A percentile compares a stretch with the other conserved stretches of the same genome.
Evolutionary conservation across 2,113 vertebrate species (phyloP).

Genomic region (Otolemur garnettii): DNA sequence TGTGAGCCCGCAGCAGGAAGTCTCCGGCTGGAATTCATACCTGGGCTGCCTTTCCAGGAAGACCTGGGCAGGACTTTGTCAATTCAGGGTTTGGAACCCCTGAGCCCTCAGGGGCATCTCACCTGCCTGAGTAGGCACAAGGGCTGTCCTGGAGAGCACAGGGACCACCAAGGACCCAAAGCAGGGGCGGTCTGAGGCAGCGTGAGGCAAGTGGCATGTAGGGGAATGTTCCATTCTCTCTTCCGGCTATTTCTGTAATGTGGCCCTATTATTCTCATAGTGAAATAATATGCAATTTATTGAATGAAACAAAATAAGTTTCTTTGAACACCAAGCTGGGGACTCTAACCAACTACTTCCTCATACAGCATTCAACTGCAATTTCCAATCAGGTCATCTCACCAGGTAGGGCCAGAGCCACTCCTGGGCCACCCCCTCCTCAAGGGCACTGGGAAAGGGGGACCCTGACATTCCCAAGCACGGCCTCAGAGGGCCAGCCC

Average conservation of each 20-base stretch:
- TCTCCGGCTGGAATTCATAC: fast-evolving
- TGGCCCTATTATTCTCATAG: neutral
- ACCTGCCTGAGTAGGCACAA: neutral
- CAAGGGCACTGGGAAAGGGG: fast-evolving
- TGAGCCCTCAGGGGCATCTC: neutral
- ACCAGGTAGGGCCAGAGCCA: fast-evolving
- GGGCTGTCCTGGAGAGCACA: fast-evolving
- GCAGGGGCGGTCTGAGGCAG: fast-evolving
- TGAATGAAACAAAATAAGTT: neutral
- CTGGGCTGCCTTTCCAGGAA: fast-evolving
- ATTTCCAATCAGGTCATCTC: fast-evolving
- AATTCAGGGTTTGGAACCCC: neutral
- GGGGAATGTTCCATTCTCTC: neutral
- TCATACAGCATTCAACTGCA: fast-evolving
- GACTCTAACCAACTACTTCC: neutral
- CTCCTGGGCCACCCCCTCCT: fast-evolving
- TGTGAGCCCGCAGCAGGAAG: fast-evolving
- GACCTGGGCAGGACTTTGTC: fast-evolving
- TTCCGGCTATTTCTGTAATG: neutral
- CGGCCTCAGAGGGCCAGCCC: fast-evolving
- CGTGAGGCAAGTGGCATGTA: fast-evolving
- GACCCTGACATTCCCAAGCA: neutral
- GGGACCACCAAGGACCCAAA: neutral
- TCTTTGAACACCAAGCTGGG: neutral
- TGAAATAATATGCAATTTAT: neutral